phyloP scores from a whole-genome alignment of 2,888 invertebrate genomes.

The Cecidostiba fungosa region DNA sequence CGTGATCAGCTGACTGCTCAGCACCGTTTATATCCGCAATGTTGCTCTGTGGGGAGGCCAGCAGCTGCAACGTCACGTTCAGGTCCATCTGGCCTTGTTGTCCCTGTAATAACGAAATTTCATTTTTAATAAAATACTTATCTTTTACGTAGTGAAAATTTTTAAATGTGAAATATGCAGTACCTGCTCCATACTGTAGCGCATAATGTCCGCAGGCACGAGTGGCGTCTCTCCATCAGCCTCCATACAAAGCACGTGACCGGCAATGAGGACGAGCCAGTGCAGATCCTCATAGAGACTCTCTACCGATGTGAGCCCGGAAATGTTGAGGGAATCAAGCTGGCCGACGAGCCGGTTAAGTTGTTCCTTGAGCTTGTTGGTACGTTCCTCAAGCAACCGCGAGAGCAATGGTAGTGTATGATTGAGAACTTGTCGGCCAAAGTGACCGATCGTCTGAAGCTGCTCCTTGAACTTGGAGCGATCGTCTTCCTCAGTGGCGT shows the following conservation, averaged over 20 bases:
- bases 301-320: conserved; percentile 80
- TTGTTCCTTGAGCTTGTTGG: conserved; percentile 82
- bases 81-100: conserved; percentile 77
- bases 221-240: conserved; percentile 85
- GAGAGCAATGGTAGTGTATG: conserved; percentile 86
- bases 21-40: conserved; percentile 73
- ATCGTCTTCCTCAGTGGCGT: conserved; percentile 86
- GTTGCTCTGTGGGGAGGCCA: conserved; percentile 80
- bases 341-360: conserved; percentile 75
- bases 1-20: conserved; percentile 74
- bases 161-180: conserved; percentile 7
- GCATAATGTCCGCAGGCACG: conserved; percentile 85
- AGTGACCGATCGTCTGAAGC: conserved; percentile 85
- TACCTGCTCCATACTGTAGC: conserved; percentile 83
- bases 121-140: neutral
- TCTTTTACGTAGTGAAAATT: neutral
- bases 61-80: conserved; percentile 81
- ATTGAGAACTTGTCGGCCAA: conserved; percentile 80
- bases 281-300: conserved; percentile 93
- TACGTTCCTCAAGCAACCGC: conserved; percentile 85
- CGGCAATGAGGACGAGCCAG: conserved; percentile 91
- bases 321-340: conserved; percentile 65
- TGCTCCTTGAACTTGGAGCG: conserved; percentile 86
- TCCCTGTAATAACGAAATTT: conserved; percentile 64
- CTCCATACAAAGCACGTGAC: conserved; percentile 86